These are phyloP conservation scores for Leptothorax acervorum DNA, from an alignment of 2,888 invertebrate species.

Conservation along the genomic window DNA sequence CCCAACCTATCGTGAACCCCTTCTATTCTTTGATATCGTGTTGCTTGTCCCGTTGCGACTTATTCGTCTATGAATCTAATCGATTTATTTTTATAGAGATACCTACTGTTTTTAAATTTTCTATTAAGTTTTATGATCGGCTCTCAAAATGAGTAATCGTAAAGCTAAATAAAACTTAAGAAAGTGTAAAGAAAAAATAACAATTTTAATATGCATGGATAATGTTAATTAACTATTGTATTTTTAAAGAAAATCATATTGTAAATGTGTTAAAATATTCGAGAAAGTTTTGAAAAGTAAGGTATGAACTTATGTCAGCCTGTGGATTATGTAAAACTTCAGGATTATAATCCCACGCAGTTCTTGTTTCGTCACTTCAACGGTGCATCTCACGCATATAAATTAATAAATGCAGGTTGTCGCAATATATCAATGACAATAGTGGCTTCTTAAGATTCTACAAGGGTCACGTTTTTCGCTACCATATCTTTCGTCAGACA, in stretches of 20 bases:
- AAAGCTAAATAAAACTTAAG: neutral
- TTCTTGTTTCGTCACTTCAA: slow-evolving; percentile 51
- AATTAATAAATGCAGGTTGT: slow-evolving; percentile 50
- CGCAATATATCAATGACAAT: slow-evolving; percentile 29
- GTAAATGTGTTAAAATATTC: neutral
- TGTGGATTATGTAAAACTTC: slow-evolving; percentile 6
- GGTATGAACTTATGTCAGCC: neutral
- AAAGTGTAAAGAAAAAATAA: neutral
- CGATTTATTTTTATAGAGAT: neutral
- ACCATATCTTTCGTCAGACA: neutral
- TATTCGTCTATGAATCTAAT: neutral
- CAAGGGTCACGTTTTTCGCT: neutral
- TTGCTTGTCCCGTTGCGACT: slow-evolving; percentile 29
- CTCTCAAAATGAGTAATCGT: neutral
- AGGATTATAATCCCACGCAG: slow-evolving; percentile 45
- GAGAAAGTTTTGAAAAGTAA: neutral
- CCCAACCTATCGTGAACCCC: slow-evolving; percentile 52
- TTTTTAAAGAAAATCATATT: neutral
- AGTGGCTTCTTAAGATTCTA: slow-evolving; percentile 5
- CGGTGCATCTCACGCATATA: slow-evolving; percentile 41
- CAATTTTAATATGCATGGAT: neutral
- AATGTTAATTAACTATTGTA: neutral
- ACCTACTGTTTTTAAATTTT: neutral
- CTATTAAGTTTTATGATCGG: neutral
- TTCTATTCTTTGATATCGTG: slow-evolving; percentile 49